Evolutionary conservation across 2,888 invertebrate genomes (phyloP).

Genomic region (Conops quadrifasciatus): DNA sequence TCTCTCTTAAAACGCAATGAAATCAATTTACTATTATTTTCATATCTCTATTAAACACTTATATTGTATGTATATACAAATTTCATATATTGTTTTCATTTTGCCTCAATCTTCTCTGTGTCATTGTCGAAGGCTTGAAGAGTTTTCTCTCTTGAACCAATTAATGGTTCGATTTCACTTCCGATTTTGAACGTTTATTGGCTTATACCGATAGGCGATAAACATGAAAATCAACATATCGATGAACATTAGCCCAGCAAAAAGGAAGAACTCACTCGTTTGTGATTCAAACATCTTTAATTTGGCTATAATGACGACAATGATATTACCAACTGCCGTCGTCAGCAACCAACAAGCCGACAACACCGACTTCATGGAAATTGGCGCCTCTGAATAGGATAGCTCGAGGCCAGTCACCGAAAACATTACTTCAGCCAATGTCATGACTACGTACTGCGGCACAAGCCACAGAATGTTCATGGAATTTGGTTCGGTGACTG

Average conservation of each 20-base stretch:
- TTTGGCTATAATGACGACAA: constrained; percentile 91
- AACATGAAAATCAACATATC: constrained; percentile 84
- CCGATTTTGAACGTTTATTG: constrained; percentile 41
- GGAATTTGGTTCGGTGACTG: constrained; percentile 65
- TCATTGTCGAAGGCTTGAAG: no score
- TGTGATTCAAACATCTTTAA: constrained; percentile 77
- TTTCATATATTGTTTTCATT: no score
- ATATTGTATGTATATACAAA: no score
- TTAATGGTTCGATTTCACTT: constrained; percentile 38
- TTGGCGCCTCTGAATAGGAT: constrained; percentile 75
- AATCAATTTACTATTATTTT: neutral
- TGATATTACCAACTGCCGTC: constrained; percentile 90
- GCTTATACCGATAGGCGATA: constrained; percentile 80
- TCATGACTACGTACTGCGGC: constrained; percentile 76
- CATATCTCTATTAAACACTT: constrained; percentile 38
- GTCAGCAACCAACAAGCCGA: constrained; percentile 94
- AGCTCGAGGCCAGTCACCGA: constrained; percentile 78
- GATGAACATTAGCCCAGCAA: constrained; percentile 83
- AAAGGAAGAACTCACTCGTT: constrained; percentile 88
- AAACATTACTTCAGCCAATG: constrained; percentile 72
- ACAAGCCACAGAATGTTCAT: constrained; percentile 71
- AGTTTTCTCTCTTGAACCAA: no score
- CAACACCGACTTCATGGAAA: constrained; percentile 91
- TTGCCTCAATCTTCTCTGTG: no score
- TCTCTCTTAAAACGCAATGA: no score